These are phyloP conservation scores for Chionomys nivalis DNA, from an alignment of 2,113 vertebrate genomes.

Conservation along the genomic window DNA sequence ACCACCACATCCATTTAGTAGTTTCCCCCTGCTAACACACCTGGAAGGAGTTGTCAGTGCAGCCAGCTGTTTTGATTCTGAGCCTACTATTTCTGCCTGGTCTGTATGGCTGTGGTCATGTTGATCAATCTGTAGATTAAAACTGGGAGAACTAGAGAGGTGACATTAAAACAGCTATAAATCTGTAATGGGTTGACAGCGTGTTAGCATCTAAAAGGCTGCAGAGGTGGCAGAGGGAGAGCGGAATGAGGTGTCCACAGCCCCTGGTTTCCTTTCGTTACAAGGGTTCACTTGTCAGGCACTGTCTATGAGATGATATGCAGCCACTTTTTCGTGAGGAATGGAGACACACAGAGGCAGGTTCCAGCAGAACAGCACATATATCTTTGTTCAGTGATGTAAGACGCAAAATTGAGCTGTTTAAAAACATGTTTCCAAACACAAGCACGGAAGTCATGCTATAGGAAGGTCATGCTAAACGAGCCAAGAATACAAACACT, in stretches of 20 bases:
- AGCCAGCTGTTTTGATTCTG: neutral
- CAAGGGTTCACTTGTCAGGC: conserved; percentile 49
- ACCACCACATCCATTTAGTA: neutral
- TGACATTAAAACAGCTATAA: neutral
- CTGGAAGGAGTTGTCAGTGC: too few species aligned
- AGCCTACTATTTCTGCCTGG: neutral
- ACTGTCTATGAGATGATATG: conserved; percentile 49
- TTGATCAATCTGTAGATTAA: conserved; percentile 33
- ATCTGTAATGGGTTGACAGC: neutral
- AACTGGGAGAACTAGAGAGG: neutral
- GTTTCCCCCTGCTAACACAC: too few species aligned
- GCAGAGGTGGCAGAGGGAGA: neutral
- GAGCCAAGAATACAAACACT: neutral
- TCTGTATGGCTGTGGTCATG: neutral
- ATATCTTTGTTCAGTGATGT: conserved; percentile 47
- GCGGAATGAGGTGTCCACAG: neutral
- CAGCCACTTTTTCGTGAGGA: conserved; percentile 17
- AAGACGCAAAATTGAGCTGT: conserved; percentile 30
- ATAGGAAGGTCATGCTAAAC: neutral
- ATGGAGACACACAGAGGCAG: neutral
- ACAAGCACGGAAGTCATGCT: neutral
- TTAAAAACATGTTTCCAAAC: conserved; percentile 32
- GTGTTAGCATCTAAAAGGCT: neutral
- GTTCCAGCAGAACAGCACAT: conserved; percentile 5
- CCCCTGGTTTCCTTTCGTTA: neutral